phyloP scores from a whole-genome alignment of 2,113 vertebrate genomes.

The Galbula dea region DNA sequence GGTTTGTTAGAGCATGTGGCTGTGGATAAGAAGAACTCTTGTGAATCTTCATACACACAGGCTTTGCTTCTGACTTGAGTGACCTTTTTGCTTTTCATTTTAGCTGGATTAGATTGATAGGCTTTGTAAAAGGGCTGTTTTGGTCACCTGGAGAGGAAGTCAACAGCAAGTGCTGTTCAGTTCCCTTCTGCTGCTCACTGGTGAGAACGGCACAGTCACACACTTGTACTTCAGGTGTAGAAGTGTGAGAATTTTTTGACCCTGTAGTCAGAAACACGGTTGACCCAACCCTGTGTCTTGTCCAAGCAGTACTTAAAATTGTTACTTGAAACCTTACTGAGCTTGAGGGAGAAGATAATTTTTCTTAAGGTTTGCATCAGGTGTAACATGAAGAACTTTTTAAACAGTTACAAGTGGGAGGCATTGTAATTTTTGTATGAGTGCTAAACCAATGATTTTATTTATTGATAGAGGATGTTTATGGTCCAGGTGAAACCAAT shows the following conservation, averaged over 20 bases:
- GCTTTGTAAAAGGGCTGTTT: conserved; percentile 54
- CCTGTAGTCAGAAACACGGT: not conserved
- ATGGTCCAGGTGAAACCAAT: conserved; percentile 58
- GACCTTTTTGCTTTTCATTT: conserved; percentile 33
- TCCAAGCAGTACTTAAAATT: not conserved
- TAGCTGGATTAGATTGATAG: conserved; percentile 50
- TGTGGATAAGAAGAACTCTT: not conserved
- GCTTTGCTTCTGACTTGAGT: not conserved
- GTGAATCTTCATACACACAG: not conserved
- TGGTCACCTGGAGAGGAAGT: conserved; percentile 25
- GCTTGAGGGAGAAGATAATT: not conserved
- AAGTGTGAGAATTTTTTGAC: not conserved
- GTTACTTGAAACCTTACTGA: conserved; percentile 27
- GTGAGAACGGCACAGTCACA: not conserved
- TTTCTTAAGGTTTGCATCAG: not conserved
- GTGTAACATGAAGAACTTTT: not conserved
- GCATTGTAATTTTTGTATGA: not conserved
- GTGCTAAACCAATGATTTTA: conserved; percentile 64
- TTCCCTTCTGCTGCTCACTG: not conserved
- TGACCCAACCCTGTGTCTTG: conserved; percentile 24
- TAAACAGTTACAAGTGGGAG: not conserved
- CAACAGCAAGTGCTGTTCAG: not conserved
- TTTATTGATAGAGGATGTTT: conserved; percentile 59
- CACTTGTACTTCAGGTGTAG: not conserved
- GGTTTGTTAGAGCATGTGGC: not conserved